These are phyloP conservation scores for Trachelus tabidus DNA, from an alignment of 2,888 invertebrate genomes.

Conservation along the genomic window DNA sequence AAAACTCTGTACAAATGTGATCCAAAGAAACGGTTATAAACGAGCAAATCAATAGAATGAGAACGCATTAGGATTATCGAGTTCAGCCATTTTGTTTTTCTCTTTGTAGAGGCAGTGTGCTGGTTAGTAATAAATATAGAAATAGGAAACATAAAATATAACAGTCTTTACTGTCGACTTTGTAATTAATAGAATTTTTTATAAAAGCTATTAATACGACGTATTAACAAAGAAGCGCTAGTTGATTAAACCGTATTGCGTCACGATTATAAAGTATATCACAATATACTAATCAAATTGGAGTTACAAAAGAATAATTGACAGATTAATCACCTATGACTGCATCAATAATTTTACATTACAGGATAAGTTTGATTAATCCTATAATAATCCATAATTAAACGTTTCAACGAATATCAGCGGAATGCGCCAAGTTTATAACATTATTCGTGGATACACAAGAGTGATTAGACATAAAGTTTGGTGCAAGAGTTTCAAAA, in stretches of 20 bases:
- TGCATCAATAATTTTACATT: not conserved
- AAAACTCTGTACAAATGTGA: not conserved
- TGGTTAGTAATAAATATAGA: not conserved
- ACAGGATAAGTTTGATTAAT: not conserved
- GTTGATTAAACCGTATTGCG: not conserved
- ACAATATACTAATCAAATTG: not conserved
- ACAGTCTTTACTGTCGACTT: not conserved
- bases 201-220: not conserved
- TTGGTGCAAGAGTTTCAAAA: not conserved
- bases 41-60: not conserved
- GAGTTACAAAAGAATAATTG: not conserved
- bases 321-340: not conserved
- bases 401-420: not conserved
- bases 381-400: not conserved
- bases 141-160: not conserved
- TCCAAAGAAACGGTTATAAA: not conserved
- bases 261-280: not conserved
- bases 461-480: not conserved
- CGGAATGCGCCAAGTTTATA: not conserved
- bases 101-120: not conserved
- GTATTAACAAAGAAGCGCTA: not conserved
- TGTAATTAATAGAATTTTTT: not conserved
- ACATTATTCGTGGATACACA: too few relatives aligned
- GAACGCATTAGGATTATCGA: not conserved
- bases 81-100: not conserved